A percentile compares a stretch with the other conserved stretches of the same genome.
Conservation (phyloP, 2,797 vertebrate species). For the Sebastes minor region DNA sequence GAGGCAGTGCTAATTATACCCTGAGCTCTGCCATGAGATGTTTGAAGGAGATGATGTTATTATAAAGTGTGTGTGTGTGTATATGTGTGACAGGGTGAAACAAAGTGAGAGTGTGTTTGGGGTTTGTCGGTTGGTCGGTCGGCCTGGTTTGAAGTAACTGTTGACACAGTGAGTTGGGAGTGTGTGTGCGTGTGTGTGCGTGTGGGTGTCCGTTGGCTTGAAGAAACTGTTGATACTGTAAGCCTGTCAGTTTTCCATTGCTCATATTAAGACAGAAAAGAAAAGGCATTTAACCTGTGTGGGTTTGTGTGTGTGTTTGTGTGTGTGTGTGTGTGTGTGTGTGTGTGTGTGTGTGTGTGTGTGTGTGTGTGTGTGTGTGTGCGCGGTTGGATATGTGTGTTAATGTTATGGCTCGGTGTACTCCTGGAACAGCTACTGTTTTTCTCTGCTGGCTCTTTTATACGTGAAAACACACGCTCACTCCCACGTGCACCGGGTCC, state of each 20-base stretch:
- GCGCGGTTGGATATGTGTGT: constrained; percentile 16
- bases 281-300: constrained; percentile 6
- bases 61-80: constrained; percentile 17
- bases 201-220: neutral
- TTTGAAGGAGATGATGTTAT: constrained; percentile 21
- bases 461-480: constrained; percentile 38
- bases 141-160: constrained; percentile 28
- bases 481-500: constrained; percentile 30
- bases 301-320: constrained; percentile 10
- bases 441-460: constrained; percentile 41
- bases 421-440: constrained; percentile 53
- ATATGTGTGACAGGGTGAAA: neutral
- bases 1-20: constrained; percentile 12
- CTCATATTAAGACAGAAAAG: neutral
- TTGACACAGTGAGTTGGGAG: constrained; percentile 13
- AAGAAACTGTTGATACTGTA: constrained; percentile 38
- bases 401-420: constrained; percentile 30
- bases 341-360: constrained; percentile 9
- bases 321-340: constrained; percentile 18
- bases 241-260: constrained; percentile 42
- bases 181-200: neutral
- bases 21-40: neutral
- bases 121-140: constrained; percentile 30
- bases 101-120: constrained; percentile 38
- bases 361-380: constrained; percentile 13